Evolutionary conservation across 2,797 vertebrate species (phyloP).

Genomic region (Brachymystax lenok): DNA sequence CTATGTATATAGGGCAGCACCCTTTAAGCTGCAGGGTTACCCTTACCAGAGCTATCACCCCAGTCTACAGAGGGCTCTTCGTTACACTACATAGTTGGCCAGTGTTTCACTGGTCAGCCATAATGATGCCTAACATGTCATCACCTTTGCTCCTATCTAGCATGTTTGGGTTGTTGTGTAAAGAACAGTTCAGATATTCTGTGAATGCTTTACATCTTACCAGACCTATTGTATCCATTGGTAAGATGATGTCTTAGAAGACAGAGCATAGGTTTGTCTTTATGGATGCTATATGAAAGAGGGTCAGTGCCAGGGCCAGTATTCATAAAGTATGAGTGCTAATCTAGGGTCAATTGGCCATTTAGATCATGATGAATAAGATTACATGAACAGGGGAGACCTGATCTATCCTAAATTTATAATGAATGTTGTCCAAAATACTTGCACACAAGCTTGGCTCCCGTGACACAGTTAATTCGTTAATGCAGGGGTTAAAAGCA

Average conservation of each 20-base stretch:
- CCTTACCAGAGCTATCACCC: constrained; percentile 22
- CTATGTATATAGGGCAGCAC: too few relatives aligned
- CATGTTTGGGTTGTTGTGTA: constrained; percentile 12
- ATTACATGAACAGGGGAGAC: too few relatives aligned
- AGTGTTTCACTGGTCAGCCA: constrained; percentile 42
- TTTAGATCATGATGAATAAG: too few relatives aligned
- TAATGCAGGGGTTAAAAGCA: background rate
- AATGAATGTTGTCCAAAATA: background rate
- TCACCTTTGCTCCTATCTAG: constrained; percentile 30
- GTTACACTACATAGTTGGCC: constrained; percentile 30
- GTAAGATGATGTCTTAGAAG: background rate
- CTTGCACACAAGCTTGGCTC: background rate
- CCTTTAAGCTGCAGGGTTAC: too few relatives aligned
- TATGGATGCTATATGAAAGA: background rate
- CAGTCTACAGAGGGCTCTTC: constrained; percentile 49
- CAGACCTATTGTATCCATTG: background rate
- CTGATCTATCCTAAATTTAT: background rate
- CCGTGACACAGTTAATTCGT: background rate
- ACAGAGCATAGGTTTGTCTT: background rate
- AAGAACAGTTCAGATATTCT: constrained; percentile 11
- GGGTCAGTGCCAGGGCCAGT: background rate
- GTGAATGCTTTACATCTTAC: background rate
- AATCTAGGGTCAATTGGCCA: too few relatives aligned
- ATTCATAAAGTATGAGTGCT: too few relatives aligned
- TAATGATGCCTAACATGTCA: constrained; percentile 19